Percentiles rank a stretch among this genome's conserved stretches.
Conservation (phyloP, 2,888 invertebrate species). For the Cosmia pyralina region DNA sequence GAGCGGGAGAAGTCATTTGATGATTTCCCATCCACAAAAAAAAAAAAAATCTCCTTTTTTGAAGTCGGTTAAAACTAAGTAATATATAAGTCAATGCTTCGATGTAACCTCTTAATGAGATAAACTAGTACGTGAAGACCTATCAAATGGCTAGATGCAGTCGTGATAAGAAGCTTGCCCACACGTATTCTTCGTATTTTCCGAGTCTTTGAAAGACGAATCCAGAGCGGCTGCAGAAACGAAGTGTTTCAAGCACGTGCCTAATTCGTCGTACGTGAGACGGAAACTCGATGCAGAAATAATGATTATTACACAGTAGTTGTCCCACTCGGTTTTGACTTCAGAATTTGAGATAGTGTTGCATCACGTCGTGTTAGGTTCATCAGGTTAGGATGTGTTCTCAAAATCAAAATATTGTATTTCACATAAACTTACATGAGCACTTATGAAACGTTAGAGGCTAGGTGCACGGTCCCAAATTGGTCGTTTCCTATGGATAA, state of each 20-base stretch:
- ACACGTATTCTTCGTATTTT: slow-evolving; percentile 5
- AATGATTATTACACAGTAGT: slow-evolving; percentile 8
- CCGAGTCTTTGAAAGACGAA: slow-evolving; percentile 3
- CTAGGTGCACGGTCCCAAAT: too few species aligned
- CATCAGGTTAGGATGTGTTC: too few species aligned
- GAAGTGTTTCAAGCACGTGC: slow-evolving; percentile 2
- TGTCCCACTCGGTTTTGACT: slow-evolving; percentile 6
- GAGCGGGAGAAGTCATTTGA: too few species aligned
- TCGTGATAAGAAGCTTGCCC: not conserved
- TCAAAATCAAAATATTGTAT: too few species aligned
- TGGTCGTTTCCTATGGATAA: too few species aligned
- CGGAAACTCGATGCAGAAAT: slow-evolving; percentile 12
- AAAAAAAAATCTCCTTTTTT: too few species aligned
- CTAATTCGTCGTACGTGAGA: slow-evolving; percentile 10
- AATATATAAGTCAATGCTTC: too few species aligned
- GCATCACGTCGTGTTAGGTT: not conserved
- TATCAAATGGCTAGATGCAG: slow-evolving; percentile 11
- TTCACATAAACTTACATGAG: too few species aligned
- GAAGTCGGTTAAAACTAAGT: too few species aligned
- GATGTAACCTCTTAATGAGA: slow-evolving; percentile 2
- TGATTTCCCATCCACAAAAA: too few species aligned
- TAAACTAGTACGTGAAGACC: slow-evolving; percentile 30
- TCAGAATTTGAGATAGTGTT: slow-evolving; percentile 6
- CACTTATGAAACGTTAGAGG: too few species aligned
- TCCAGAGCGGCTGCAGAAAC: not conserved